These are phyloP conservation scores for Xestia xanthographa DNA, from an alignment of 2,888 invertebrate genomes.

Conservation along the genomic window DNA sequence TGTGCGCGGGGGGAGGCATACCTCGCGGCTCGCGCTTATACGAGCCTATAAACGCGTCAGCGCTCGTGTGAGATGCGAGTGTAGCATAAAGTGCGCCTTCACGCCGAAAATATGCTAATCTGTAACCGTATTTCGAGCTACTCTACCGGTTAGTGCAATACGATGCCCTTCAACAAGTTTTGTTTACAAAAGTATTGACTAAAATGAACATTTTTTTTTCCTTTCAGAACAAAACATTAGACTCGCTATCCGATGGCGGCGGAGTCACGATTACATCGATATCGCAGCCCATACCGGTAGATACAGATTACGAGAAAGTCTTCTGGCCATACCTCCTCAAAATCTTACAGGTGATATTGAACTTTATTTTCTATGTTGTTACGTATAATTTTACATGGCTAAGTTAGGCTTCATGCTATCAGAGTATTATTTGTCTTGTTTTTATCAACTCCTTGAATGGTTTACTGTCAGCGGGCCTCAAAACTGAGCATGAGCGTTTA, in stretches of 20 bases:
- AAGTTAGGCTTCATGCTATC: neutral
- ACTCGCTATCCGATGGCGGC: constrained; percentile 71
- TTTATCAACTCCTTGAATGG: neutral
- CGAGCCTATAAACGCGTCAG: neutral
- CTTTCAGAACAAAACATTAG: constrained; percentile 76
- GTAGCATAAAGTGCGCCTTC: neutral
- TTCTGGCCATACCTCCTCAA: constrained; percentile 88
- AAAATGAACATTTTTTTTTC: neutral
- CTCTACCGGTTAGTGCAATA: neutral
- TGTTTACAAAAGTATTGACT: neutral
- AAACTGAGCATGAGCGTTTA: neutral
- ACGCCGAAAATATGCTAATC: neutral
- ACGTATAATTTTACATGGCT: constrained; percentile 5
- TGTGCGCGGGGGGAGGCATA: neutral
- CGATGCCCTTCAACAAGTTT: neutral
- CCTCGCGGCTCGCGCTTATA: neutral
- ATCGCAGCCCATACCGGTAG: constrained; percentile 68
- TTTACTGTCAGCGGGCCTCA: neutral
- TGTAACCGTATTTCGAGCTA: neutral
- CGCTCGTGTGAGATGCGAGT: neutral
- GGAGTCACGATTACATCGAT: constrained; percentile 75
- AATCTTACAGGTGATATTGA: constrained; percentile 83
- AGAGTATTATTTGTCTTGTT: neutral
- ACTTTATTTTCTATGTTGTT: neutral
- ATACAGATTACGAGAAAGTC: constrained; percentile 81